Conservation (phyloP, 2,888 invertebrate genomes). For the Alsophila aescularia region DNA sequence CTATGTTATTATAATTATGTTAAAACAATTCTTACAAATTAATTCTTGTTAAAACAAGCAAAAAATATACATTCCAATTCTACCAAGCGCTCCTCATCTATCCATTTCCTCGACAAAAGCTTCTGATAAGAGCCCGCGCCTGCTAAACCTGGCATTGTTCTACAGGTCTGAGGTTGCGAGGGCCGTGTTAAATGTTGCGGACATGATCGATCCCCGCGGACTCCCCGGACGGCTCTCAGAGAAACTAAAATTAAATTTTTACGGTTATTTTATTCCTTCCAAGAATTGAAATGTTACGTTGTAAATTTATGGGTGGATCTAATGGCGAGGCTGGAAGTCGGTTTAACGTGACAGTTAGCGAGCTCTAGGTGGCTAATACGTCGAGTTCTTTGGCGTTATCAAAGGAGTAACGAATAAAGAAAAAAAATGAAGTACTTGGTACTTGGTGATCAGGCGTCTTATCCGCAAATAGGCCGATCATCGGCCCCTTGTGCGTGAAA, state of each 20-base stretch:
- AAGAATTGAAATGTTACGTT: slow-evolving; percentile 21
- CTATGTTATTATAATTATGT: no score
- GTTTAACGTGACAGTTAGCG: slow-evolving; percentile 1
- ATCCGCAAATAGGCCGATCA: no score
- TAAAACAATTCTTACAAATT: no score
- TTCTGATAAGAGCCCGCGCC: background rate
- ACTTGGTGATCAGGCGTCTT: no score
- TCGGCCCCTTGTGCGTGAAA: no score
- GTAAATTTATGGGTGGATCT: slow-evolving; percentile 14
- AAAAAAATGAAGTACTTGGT: no score
- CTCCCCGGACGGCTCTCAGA: slow-evolving; percentile 6
- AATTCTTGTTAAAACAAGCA: no score
- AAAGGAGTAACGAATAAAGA: no score
- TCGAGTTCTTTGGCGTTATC: background rate
- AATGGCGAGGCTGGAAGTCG: slow-evolving; percentile 14
- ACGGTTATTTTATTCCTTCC: slow-evolving; percentile 19
- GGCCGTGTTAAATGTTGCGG: slow-evolving; percentile 10
- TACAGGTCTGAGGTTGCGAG: background rate
- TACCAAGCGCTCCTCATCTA: no score
- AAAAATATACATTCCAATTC: no score
- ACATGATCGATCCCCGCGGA: slow-evolving; percentile 8
- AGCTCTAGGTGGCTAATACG: slow-evolving; percentile 2
- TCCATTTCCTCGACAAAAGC: background rate
- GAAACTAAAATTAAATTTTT: slow-evolving; percentile 25
- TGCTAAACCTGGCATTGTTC: background rate